A percentile compares a stretch with the other conserved stretches of the same genome.
Conservation (phyloP, 2,797 vertebrate genomes). For the Chelmon rostratus region DNA sequence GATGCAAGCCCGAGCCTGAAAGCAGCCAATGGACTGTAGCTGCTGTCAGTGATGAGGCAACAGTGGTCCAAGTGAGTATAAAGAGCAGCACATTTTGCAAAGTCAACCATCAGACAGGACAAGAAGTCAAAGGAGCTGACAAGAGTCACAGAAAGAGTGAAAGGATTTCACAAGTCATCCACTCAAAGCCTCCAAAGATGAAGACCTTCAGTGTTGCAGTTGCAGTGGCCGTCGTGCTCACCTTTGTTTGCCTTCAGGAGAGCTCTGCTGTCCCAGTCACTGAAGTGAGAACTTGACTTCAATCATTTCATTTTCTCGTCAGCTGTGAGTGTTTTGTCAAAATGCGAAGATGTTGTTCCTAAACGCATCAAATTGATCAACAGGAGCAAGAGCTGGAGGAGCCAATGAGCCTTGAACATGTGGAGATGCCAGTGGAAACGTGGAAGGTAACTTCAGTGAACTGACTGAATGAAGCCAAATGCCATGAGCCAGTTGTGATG, state of each 20-base stretch:
- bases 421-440: constrained; percentile 7
- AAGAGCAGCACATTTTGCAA: constrained; percentile 30
- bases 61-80: constrained; percentile 47
- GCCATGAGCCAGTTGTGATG: too few relatives aligned
- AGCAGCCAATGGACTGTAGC: too few relatives aligned
- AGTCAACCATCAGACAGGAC: not conserved
- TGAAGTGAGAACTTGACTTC: constrained; percentile 53
- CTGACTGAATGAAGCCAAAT: not conserved
- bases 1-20: too few relatives aligned
- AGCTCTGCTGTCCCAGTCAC: constrained; percentile 49
- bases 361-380: constrained; percentile 16
- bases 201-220: constrained; percentile 63
- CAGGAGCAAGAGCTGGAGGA: constrained; percentile 19
- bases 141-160: too few relatives aligned
- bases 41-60: constrained; percentile 63
- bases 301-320: not conserved
- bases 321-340: not conserved
- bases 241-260: constrained; percentile 62
- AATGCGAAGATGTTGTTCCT: not conserved
- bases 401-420: not conserved
- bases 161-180: too few relatives aligned
- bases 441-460: constrained; percentile 27
- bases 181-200: constrained; percentile 61
- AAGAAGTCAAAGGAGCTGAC: constrained; percentile 2
- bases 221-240: constrained; percentile 59